Base-by-base conservation (phyloP, 92 coral and sea anemone genomes). In the Ricordea florida region DNA sequence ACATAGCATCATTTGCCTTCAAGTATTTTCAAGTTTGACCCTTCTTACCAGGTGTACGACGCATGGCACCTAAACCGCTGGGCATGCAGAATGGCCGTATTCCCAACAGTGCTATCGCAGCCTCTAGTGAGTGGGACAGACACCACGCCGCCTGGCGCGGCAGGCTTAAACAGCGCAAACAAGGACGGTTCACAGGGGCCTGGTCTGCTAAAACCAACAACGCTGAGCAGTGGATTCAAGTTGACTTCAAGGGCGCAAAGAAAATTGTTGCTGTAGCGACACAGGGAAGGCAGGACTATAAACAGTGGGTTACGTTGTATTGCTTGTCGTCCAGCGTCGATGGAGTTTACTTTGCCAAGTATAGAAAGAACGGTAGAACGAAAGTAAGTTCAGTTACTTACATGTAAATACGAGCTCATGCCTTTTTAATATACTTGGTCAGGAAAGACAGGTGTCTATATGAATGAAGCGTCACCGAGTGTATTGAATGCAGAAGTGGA, bases 161-260 rank as follows among this genome's bases (percentile, higher is more conserved):
- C 47, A 42, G 79, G 34, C 69, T 72, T 4, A 72, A 43, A 31
- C 49, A 45, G 30, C 69, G 64, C 0, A 57, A 20, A 30, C 79
- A 53, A 21, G 69, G 79, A 10, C 45, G 58, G 21, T 42, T 56
- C 23, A 44, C 41, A 3, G 89, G 89, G 28, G 84, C 84, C 38
- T 83, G 89, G 89, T 73, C 71, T 38, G 79, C 89, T 5, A 65
- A 49, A 22, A 60, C 30, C 13, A 76, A 58, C 73, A 83, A 83
- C 50, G 66, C 34, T 4, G 57, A 68, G 15, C 89, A 83, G 27
- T 83, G 84, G 84, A 57, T 83, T 25, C 81, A 67, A 69, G 48
- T 83, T 13, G 37, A 66, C 49, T 68, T 83, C 57, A 66, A 49
- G 21, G 45, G 32, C 24, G 33, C 79, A 4, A 72, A 57, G 21